These are phyloP conservation scores for Drosophila quinaria DNA, from an alignment of 2,888 invertebrate genomes.

Conservation along the genomic window DNA sequence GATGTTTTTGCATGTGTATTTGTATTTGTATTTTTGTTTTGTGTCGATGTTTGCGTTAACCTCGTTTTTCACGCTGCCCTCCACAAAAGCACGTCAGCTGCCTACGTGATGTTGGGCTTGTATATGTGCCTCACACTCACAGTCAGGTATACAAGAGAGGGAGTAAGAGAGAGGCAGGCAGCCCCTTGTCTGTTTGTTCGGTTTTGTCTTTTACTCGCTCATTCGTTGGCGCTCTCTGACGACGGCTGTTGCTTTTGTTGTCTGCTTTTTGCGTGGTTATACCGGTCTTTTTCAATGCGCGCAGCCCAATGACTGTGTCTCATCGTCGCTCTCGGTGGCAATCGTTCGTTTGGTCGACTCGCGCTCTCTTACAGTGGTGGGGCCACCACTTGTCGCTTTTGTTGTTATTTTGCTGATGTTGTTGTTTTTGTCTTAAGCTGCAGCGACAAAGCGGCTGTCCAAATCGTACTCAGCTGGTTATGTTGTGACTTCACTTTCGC, in stretches of 20 bases:
- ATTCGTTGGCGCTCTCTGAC: conserved; percentile 36
- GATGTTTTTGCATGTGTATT: conserved; percentile 34
- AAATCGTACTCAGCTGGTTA: conserved; percentile 62
- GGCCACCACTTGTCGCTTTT: conserved; percentile 74
- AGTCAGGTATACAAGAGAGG: conserved; percentile 29
- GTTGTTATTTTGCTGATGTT: conserved; percentile 64
- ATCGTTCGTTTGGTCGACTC: neutral
- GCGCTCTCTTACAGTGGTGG: conserved; percentile 26
- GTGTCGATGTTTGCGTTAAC: conserved; percentile 55
- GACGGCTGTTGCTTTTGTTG: conserved; percentile 23
- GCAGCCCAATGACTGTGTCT: conserved; percentile 27
- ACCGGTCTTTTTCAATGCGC: conserved; percentile 76
- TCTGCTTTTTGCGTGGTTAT: conserved; percentile 73
- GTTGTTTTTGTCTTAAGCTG: conserved; percentile 56
- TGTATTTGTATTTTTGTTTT: conserved; percentile 24
- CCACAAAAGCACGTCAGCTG: conserved; percentile 60
- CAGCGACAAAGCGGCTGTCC: conserved; percentile 59
- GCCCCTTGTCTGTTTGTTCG: conserved; percentile 38
- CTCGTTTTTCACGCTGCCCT: conserved; percentile 61
- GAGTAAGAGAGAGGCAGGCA: conserved; percentile 11
- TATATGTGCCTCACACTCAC: conserved; percentile 40
- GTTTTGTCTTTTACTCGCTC: conserved; percentile 43
- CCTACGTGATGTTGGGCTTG: conserved; percentile 76
- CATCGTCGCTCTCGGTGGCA: conserved; percentile 16
- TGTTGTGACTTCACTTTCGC: conserved; percentile 48